These are phyloP conservation scores for Herpetotheres cachinnans DNA, from an alignment of 2,113 vertebrate species.

Conservation along the genomic window DNA sequence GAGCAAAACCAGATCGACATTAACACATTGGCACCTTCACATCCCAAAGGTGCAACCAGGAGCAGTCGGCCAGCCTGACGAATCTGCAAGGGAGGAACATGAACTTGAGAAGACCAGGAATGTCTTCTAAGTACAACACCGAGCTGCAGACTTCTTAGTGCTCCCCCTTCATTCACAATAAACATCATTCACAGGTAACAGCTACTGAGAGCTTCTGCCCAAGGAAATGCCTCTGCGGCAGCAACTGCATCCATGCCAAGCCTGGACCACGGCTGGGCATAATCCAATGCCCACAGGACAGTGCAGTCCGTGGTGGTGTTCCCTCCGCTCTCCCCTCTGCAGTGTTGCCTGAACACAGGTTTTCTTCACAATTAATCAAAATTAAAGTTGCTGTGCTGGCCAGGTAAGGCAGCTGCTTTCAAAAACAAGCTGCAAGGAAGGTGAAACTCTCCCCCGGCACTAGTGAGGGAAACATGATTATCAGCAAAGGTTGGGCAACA, in stretches of 20 bases:
- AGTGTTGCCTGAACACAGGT: neutral
- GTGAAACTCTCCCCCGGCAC: neutral
- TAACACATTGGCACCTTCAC: neutral
- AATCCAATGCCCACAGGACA: rapidly evolving
- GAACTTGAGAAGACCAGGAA: neutral
- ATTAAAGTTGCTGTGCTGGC: neutral
- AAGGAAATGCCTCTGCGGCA: neutral
- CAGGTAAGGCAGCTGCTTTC: neutral
- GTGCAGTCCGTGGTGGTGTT: neutral
- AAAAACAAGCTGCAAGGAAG: neutral
- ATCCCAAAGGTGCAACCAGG: neutral
- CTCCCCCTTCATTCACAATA: neutral
- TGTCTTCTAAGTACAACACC: neutral
- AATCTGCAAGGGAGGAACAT: neutral
- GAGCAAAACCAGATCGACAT: neutral
- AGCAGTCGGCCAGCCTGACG: rapidly evolving
- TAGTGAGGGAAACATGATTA: neutral
- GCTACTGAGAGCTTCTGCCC: neutral
- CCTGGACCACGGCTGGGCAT: neutral
- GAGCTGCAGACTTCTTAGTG: neutral
- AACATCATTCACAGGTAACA: neutral
- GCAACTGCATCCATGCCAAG: neutral
- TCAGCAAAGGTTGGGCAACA: neutral
- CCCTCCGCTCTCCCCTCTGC: neutral
- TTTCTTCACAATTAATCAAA: neutral